Percentiles rank a stretch among this genome's conserved stretches.
These are phyloP conservation scores for Dryadula phaetusa DNA, from an alignment of 2,888 invertebrate genomes.

Conservation along the genomic window DNA sequence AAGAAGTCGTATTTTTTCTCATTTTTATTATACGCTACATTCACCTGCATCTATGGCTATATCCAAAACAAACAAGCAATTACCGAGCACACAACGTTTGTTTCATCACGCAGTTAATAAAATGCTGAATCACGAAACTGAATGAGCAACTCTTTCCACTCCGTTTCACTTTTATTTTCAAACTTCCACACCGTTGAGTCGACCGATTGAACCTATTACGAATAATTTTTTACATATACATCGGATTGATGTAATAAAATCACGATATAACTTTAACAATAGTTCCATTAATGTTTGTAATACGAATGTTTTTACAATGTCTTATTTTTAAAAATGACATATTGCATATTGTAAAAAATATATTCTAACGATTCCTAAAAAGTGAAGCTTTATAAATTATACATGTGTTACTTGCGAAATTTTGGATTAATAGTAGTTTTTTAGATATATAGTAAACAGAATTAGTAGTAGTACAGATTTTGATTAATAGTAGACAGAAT, in stretches of 20 bases:
- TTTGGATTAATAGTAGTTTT: no score
- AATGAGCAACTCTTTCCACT: conserved; percentile 72
- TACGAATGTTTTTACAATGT: not conserved
- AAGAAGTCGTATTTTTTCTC: not conserved
- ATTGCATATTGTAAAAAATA: no score
- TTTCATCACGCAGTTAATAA: conserved; percentile 56
- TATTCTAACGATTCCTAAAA: no score
- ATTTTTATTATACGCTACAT: conserved; percentile 12
- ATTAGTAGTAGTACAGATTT: no score
- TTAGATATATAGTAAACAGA: no score
- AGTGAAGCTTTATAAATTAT: no score
- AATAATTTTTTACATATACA: conserved; percentile 60
- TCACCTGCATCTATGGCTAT: conserved; percentile 12
- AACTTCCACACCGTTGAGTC: conserved; percentile 73
- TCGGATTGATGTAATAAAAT: conserved; percentile 54
- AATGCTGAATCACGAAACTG: conserved; percentile 68
- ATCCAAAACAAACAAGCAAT: conserved; percentile 37
- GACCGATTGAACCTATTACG: conserved; percentile 73
- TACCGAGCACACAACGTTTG: conserved; percentile 33
- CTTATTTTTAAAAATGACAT: no score
- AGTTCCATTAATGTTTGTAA: not conserved
- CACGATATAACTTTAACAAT: conserved; percentile 44
- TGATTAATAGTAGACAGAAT: no score
- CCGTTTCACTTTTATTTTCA: conserved; percentile 76
- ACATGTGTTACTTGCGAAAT: no score